Base-by-base conservation (phyloP, 1,140 invertebrate species). In the Drosophila fuyamai region DNA sequence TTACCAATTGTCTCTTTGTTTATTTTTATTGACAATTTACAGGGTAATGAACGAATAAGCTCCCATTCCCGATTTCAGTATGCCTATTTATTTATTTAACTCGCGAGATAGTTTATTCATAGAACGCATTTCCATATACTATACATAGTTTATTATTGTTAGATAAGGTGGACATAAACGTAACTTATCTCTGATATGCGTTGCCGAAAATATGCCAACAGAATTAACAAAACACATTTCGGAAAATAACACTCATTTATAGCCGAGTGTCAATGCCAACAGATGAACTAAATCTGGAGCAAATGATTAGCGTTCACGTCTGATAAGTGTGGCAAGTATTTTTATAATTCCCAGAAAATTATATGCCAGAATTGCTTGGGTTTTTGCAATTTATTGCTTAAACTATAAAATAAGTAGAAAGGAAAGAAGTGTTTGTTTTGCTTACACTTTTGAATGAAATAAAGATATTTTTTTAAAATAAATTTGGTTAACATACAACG, bases 141-240 rank as follows among this genome's bases (percentile, higher is more conserved):
- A 41, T 4, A 23, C 23, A 23, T 41, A 36, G 50, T 43, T 58
- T 71, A 71, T 71, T 71, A 43, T 50, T 23, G 8, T 29, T 40
- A 71, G 67, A 71, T 71, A 71, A 71, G 62, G 41, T 35, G 13
- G n/a, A 40, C 27, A 27, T 35, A 56, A 48, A 57, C 12, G 16
- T 2, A 7, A 54, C 43, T 50, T 70, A 71, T 71, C 63, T 71
- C 44, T 48, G 67, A 50, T 47, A 40, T 71, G 43, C n/a, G 36
- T 57, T 47, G 43, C 7, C 63, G 18, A 70, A 68, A 70, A 47
- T 23, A 55, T 7, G 23, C 36, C 14, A 67, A 14, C 23, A 14
- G 14, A 53, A 27, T 16, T 8, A 5, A 14, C 46, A 51, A 27
- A 50, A 12, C 29, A 29, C 35, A 66, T 63, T 18, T 35, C 10